Percentiles rank a stretch among this genome's conserved stretches.
phyloP scores from a whole-genome alignment of 64 coral and sea anemone genomes.

The Stichodactyla mertensii region DNA sequence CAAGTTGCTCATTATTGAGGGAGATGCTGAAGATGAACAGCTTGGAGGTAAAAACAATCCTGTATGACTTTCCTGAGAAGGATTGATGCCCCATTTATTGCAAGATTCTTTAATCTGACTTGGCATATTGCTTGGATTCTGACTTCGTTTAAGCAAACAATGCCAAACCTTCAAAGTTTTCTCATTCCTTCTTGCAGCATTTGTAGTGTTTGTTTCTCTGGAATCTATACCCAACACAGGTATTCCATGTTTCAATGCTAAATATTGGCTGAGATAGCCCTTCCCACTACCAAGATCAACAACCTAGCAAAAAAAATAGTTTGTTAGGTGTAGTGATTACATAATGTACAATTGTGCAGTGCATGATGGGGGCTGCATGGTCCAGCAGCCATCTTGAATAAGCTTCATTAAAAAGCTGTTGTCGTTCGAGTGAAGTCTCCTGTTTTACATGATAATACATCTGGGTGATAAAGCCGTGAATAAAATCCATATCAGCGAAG shows the following conservation, averaged over 20 bases:
- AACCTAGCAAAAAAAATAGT: constrained; percentile 26
- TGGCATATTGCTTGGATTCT: background rate
- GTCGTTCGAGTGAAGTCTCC: too few species aligned
- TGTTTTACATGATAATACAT: too few species aligned
- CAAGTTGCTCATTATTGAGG: background rate
- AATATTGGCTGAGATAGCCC: constrained; percentile 80
- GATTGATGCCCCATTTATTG: background rate
- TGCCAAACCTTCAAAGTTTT: constrained; percentile 69
- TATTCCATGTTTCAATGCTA: constrained; percentile 64
- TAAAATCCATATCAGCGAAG: too few species aligned
- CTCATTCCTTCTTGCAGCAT: constrained; percentile 67
- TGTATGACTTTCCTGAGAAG: background rate
- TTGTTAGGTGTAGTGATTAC: too few species aligned
- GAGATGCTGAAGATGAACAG: background rate
- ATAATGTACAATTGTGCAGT: too few species aligned
- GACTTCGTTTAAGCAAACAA: constrained; percentile 31
- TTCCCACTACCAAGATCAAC: constrained; percentile 91
- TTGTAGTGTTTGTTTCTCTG: constrained; percentile 57
- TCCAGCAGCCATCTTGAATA: too few species aligned
- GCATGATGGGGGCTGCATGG: too few species aligned
- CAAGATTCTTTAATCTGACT: background rate
- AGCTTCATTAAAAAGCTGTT: too few species aligned
- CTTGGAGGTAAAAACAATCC: background rate
- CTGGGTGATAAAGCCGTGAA: too few species aligned
- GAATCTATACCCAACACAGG: constrained; percentile 77